A percentile compares a stretch with the other conserved stretches of the same genome.
phyloP scores from a whole-genome alignment of 2,113 vertebrate genomes.

The Nettapus auritus region DNA sequence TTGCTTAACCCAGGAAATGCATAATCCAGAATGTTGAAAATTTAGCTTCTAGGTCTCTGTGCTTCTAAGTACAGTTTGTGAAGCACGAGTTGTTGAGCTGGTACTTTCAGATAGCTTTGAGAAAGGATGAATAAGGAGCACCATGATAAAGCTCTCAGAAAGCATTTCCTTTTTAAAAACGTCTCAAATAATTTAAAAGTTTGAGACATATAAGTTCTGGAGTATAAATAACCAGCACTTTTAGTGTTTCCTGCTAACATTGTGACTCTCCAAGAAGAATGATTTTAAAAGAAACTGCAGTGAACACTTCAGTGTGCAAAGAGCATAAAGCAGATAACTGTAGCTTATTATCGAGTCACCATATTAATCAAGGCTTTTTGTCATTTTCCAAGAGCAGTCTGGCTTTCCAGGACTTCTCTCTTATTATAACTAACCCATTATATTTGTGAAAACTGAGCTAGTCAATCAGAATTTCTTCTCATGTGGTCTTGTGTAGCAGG shows the following conservation, averaged over 20 bases:
- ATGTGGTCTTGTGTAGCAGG: not conserved
- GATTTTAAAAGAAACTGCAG: not conserved
- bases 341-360: not conserved
- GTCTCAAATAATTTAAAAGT: not conserved
- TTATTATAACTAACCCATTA: not conserved
- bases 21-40: not conserved
- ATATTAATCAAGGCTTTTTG: not conserved
- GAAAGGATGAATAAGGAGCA: not conserved
- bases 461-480: not conserved
- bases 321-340: not conserved
- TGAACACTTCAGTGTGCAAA: not conserved
- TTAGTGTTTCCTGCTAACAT: not conserved
- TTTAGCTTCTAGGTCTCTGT: not conserved
- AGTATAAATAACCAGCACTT: not conserved
- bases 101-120: not conserved
- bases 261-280: not conserved
- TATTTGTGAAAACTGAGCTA: not conserved
- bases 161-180: not conserved
- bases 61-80: not conserved
- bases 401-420: not conserved
- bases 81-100: not conserved
- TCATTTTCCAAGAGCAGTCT: not conserved
- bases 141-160: not conserved
- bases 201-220: not conserved
- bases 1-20: not conserved